These are phyloP conservation scores for Drosophila biarmipes DNA, from an alignment of 1,140 invertebrate genomes.

Conservation along the genomic window DNA sequence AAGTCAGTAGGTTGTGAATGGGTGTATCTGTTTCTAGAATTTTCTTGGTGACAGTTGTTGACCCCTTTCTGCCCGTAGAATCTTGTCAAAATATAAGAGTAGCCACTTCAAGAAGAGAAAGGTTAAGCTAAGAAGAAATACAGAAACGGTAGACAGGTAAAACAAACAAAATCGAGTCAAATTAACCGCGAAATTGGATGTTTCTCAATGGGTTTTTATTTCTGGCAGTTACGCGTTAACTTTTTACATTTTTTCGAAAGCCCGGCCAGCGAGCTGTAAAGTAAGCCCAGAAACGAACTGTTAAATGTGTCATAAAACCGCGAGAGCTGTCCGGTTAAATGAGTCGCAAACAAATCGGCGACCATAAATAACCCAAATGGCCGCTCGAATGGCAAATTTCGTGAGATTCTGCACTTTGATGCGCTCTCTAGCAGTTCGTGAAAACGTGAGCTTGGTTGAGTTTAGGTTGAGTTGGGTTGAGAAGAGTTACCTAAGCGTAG, in stretches of 20 bases:
- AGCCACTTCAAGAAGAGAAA: constrained; percentile 4
- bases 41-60: too few species aligned
- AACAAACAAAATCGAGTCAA: constrained; percentile 48
- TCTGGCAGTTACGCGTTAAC: constrained; percentile 6
- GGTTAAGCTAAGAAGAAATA: constrained; percentile 2
- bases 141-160: constrained; percentile 1
- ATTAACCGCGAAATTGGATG: constrained; percentile 74
- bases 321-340: constrained; percentile 60
- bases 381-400: constrained; percentile 78
- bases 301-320: constrained; percentile 76
- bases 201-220: constrained; percentile 23
- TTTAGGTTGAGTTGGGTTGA: constrained; percentile 10
- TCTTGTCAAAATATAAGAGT: constrained; percentile 17
- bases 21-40: background rate
- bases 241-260: constrained; percentile 24
- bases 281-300: constrained; percentile 38
- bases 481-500: constrained; percentile 75
- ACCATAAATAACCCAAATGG: constrained; percentile 78
- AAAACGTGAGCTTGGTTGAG: constrained; percentile 62
- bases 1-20: constrained; percentile 4
- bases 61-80: background rate
- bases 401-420: constrained; percentile 80
- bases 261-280: constrained; percentile 18
- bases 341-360: constrained; percentile 73
- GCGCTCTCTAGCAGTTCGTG: constrained; percentile 67